phyloP scores from a whole-genome alignment of 2,888 invertebrate species.

The Papilio elwesi region DNA sequence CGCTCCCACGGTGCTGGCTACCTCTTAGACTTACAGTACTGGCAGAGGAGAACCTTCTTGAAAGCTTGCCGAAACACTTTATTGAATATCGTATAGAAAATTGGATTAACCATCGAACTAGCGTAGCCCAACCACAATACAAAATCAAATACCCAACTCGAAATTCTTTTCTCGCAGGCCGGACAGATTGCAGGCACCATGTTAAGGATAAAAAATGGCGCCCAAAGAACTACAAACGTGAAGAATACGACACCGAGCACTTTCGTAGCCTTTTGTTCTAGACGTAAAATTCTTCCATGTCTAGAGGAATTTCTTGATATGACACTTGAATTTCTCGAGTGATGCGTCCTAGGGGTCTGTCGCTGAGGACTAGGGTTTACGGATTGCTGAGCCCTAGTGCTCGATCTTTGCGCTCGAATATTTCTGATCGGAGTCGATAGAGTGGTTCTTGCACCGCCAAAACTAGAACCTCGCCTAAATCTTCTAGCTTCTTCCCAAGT shows the following conservation, averaged over 20 bases:
- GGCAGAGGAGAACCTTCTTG: slow-evolving; percentile 92
- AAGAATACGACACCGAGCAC: slow-evolving; percentile 97
- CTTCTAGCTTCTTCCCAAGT: slow-evolving; percentile 89
- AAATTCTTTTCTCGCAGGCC: slow-evolving; percentile 90
- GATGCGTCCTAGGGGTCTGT: slow-evolving; percentile 87
- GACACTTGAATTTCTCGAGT: slow-evolving; percentile 91
- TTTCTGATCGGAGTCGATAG: slow-evolving; percentile 81
- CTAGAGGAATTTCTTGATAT: slow-evolving; percentile 92
- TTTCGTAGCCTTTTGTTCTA: slow-evolving; percentile 98
- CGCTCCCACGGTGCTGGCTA: slow-evolving; percentile 83
- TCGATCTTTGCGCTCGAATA: slow-evolving; percentile 68
- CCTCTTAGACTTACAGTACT: slow-evolving; percentile 84
- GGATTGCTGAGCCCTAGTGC: slow-evolving; percentile 61
- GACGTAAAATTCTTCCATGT: slow-evolving; percentile 92
- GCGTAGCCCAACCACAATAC: slow-evolving; percentile 97
- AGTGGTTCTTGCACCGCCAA: slow-evolving; percentile 86
- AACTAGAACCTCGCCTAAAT: slow-evolving; percentile 88
- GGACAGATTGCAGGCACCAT: slow-evolving; percentile 93
- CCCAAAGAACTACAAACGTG: slow-evolving; percentile 97
- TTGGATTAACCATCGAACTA: slow-evolving; percentile 97
- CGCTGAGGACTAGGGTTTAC: slow-evolving; percentile 70
- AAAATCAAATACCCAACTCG: slow-evolving; percentile 92
- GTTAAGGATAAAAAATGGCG: slow-evolving; percentile 97
- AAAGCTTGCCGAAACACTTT: slow-evolving; percentile 96
- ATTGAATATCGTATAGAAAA: slow-evolving; percentile 98